Base-by-base conservation (phyloP, 2,888 invertebrate species). In the Erebia ligea region DNA sequence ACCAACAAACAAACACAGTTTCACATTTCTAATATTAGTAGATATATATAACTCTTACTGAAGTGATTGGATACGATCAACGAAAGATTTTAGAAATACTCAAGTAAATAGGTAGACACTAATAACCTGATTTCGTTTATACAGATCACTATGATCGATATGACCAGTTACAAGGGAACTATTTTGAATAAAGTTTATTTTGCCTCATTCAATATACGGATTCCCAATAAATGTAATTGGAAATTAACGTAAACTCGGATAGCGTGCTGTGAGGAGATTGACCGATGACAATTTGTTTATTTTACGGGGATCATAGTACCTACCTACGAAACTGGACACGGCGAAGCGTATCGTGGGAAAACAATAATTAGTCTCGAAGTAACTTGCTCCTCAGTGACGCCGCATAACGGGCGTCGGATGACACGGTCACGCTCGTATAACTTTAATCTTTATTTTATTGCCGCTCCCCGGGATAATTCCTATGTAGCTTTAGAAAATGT, bases 291-390 rank as follows among this genome's bases (percentile, higher is more conserved):
- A 61, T 70, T 54, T 72, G 69, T 72, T 70, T 71, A 71, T 62
- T 70, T 67, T 62, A 67, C 54, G 67, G 56, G 58, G 42, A 57
- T 66, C 67, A 40, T 74, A 69, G 72, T 73, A 21, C 4, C 4
- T 19, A 25, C 21, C 11, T 56, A 68, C 69, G 74, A 73, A 76
- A 72, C 74, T 74, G 74, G 76, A 74, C 77, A 73, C 73, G 72
- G 75, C 56, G 73, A 81, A 19, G 75, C 76, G 73, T 74, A 73
- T 73, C 81, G 90, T 90, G 89, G 91, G 90, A 90, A 88, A 85
- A 83, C 56, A 66, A 56, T 79, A 71, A 81, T 82, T 80, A 83
- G 78, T 80, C 80, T 80, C 81, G 79, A 81, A 82, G 80, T 81
- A 82, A 84, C 65, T 84, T 82, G 82, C 84, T 52, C 34, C 83